Base-by-base conservation (phyloP, 2,797 vertebrate genomes). In the Lagocephalus sceleratus region DNA sequence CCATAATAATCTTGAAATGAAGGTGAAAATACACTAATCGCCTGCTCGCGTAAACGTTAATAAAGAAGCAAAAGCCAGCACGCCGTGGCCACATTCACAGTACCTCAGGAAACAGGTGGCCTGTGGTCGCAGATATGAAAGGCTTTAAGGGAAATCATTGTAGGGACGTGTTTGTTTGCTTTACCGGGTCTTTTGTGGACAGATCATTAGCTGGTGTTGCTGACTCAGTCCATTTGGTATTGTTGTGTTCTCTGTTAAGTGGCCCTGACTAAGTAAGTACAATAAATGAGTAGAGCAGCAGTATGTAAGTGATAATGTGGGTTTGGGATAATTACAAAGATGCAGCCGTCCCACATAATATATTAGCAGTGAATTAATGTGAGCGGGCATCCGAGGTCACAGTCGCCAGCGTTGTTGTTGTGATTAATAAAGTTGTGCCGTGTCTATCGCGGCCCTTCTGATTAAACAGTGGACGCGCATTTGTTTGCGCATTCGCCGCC, bases 121-220 rank as follows among this genome's bases (percentile, higher is more conserved):
- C 57, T 57, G 63, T 66, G 66, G 70, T 64, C 43, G 12, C 0
- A 2, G 60, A 59, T 38, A 52, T 52, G 56, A 68, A 63, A 45
- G 49, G 57, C 49, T 83, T 80, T 45, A 82, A 83, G 52, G 76
- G 63, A 84, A 85, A 76, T 85, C 85, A 75, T 84, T 80, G 71
- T 20, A 47, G 48, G 40, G 17, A 57, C 57, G 39, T 69, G 66
- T 83, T 80, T 85, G 67, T 82, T 81, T 82, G 68, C 45, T 20
- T 45, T 19, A 29, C 65, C 57, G 59, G 57, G 68, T 72, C 71
- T 81, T 81, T 73, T 66, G 60, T 73, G 63, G 21, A 35, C 21
- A 55, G 54, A 68, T 72, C 68, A 60, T 81, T 79, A 63, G 39
- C 52, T 17, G 10, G 54, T 63, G 53, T 73, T n/a, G 73, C 81